These are phyloP conservation scores for Microcebus griseorufus DNA, from an alignment of 2,113 vertebrate genomes.

Conservation along the genomic window DNA sequence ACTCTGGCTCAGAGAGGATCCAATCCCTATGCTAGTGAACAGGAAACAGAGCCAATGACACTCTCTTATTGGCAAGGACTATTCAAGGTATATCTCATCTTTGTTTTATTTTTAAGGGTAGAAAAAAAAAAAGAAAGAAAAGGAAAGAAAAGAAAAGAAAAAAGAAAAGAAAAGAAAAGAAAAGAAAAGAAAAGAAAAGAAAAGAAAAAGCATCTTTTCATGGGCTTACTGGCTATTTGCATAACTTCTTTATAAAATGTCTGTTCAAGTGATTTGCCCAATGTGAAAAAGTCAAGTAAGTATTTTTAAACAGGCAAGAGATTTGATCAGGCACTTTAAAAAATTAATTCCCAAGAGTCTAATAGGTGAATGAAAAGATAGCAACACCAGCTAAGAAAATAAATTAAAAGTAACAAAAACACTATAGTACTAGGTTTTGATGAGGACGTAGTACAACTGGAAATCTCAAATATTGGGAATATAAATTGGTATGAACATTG, in stretches of 20 bases:
- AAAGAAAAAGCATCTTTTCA: neutral
- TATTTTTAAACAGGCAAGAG: neutral
- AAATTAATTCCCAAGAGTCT: neutral
- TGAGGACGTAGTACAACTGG: neutral
- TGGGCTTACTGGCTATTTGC: neutral
- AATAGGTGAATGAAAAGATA: neutral
- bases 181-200: too few relatives aligned
- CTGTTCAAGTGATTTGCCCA: neutral
- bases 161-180: neutral
- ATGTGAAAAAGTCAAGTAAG: neutral
- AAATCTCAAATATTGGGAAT: neutral
- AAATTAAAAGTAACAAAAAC: neutral
- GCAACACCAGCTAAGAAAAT: neutral
- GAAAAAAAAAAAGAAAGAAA: neutral
- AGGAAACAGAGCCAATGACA: neutral
- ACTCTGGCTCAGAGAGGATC: neutral
- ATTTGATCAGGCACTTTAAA: neutral
- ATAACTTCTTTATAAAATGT: neutral
- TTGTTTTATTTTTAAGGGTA: neutral
- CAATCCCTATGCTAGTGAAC: fast-evolving
- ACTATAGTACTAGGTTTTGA: neutral
- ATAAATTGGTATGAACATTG: neutral
- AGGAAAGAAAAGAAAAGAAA: neutral
- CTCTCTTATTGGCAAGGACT: too few relatives aligned
- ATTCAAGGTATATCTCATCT: neutral